phyloP scores from a whole-genome alignment of 2,113 vertebrate genomes.

The Pseudorasbora parva region DNA sequence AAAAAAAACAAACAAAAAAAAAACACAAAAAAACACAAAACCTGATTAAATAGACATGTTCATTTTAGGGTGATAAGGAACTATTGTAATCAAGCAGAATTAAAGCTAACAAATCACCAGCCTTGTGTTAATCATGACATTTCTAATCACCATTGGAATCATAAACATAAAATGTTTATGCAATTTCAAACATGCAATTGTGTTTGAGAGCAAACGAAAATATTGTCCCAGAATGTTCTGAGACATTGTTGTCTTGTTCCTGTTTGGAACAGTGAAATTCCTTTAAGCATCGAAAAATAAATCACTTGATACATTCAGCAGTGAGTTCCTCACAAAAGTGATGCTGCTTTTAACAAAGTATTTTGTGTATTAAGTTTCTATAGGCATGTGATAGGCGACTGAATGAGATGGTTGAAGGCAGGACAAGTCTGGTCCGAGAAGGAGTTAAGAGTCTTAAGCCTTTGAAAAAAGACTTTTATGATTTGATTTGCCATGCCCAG shows the following conservation, averaged over 20 bases:
- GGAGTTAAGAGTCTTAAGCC: neutral
- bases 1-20: too few relatives aligned
- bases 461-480: neutral
- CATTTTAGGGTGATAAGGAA: neutral
- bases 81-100: neutral
- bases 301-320: neutral
- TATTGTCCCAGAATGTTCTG: neutral
- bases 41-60: neutral
- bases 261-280: neutral
- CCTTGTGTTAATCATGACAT: neutral
- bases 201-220: neutral
- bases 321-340: neutral
- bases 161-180: constrained; percentile 3
- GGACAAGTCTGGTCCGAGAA: neutral
- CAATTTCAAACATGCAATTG: neutral
- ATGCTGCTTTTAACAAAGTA: neutral
- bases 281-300: neutral
- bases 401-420: neutral
- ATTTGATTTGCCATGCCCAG: constrained; percentile 17
- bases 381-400: neutral
- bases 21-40: too few relatives aligned
- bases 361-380: neutral
- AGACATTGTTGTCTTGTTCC: neutral
- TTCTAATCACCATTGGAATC: neutral
- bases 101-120: neutral